Evolutionary conservation across 1,140 invertebrate species (phyloP), one percentile per base, ranked within the genome.

Genomic region (Rhopalosiphum padi): DNA sequence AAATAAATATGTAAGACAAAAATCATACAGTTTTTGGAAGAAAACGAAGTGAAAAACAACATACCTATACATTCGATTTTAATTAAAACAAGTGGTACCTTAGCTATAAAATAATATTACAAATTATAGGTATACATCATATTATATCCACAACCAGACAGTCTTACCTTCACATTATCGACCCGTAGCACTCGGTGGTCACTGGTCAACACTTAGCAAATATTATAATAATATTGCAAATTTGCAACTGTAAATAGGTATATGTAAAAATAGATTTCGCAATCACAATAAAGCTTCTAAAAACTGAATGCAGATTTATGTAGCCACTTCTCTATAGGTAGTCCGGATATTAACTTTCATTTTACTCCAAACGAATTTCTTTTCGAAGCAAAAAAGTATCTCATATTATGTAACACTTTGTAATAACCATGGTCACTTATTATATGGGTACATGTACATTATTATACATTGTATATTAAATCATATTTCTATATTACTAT

Each of bases 301-400:
- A 77, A 77, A 77, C n/a, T 9, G 60, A 77, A 77, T 77, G 60
- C 60, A n/a, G 60, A 77, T 77, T 77, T 77, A 77, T 77, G 60
- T n/a, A n/a, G 11, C 15, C 30, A 77, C 60, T 77, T n/a, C 30
- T 77, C 30, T 77, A n/a, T 4, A n/a, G 30, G 18, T 77, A n/a
- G 30, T 77, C 60, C 60, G 60, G 60, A 77, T 77, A 77, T 77
- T 77, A 77, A 77, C 60, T 77, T 77, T 77, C 60, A 77, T 77
- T 77, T 77, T 77, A 77, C 30, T 1, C 30, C n/a, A 5, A 77
- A 77, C 30, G 2, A n/a, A 77, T 77, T 77, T 77, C n/a, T 77
- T 77, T 77, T 77, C 11, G 5, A 77, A 77, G 60, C 60, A n/a
- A 77, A 77, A n/a, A 77, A 77, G 60, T 77, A 77, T 77, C 15